Conservation (phyloP, 2,113 vertebrate genomes). For the Myotis yumanensis region DNA sequence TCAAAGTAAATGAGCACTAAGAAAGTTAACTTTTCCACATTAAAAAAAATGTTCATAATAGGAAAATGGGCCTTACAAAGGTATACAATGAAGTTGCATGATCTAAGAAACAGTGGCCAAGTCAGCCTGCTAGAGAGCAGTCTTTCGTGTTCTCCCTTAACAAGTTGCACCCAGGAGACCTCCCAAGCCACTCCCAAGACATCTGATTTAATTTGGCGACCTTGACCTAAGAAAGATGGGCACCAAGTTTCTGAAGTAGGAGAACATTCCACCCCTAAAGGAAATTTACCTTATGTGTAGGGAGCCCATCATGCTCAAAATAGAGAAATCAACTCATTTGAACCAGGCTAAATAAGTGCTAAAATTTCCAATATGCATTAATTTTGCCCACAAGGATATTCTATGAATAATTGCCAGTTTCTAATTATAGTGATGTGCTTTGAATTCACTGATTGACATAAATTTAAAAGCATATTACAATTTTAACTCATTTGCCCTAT, state of each 20-base stretch:
- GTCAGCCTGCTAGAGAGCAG: background rate
- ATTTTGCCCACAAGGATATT: slow-evolving; percentile 72
- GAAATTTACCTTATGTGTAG: background rate
- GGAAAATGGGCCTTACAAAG: background rate
- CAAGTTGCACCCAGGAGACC: background rate
- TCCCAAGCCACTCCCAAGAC: background rate
- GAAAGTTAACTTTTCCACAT: slow-evolving; percentile 49
- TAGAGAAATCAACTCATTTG: slow-evolving; percentile 60
- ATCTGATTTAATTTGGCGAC: slow-evolving; percentile 19
- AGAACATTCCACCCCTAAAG: slow-evolving; percentile 4
- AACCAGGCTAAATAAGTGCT: slow-evolving; percentile 58
- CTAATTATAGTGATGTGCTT: slow-evolving; percentile 66
- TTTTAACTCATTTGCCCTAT: slow-evolving; percentile 72
- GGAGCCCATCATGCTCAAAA: background rate
- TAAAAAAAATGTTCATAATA: slow-evolving; percentile 23
- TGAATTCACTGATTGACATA: slow-evolving; percentile 68
- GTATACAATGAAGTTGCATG: background rate
- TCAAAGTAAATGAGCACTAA: slow-evolving; percentile 64
- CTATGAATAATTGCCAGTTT: slow-evolving; percentile 47
- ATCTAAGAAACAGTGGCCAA: background rate
- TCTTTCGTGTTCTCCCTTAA: background rate
- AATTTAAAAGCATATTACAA: slow-evolving; percentile 64
- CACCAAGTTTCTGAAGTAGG: slow-evolving; percentile 27
- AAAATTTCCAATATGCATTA: slow-evolving; percentile 46
- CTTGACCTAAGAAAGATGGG: background rate